Percentiles rank a stretch among this genome's conserved stretches.
Conservation (phyloP, 2,888 invertebrate species). For the Ptychoptera contaminata region DNA sequence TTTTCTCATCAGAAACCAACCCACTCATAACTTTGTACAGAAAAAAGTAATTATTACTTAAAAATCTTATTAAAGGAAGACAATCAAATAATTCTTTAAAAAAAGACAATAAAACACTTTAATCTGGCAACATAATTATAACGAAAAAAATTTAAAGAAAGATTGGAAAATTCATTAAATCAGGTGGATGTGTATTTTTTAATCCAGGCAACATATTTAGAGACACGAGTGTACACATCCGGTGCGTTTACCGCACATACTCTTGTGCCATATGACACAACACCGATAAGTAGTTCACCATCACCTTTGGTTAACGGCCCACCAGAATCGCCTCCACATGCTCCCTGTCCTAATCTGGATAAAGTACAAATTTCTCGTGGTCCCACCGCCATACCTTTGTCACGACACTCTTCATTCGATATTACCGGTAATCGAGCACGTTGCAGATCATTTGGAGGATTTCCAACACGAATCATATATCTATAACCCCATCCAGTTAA, state of each 20-base stretch:
- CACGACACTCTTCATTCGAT: constrained; percentile 19
- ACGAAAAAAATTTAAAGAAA: too few species aligned
- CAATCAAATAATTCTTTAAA: too few species aligned
- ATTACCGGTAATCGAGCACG: constrained; percentile 22
- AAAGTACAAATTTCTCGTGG: too few species aligned
- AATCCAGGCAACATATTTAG: constrained; percentile 23
- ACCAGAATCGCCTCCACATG: constrained; percentile 22
- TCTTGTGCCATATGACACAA: constrained; percentile 23
- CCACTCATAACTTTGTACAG: too few species aligned
- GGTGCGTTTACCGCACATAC: constrained; percentile 17
- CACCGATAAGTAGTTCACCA: constrained; percentile 19
- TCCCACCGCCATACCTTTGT: too few species aligned
- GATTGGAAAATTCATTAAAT: too few species aligned
- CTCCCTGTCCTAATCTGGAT: too few species aligned
- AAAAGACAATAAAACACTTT: too few species aligned
- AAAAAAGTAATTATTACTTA: too few species aligned
- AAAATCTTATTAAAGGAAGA: too few species aligned
- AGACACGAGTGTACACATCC: constrained; percentile 27
- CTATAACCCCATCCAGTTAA: constrained; percentile 25
- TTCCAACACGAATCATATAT: constrained; percentile 19
- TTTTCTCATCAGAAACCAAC: too few species aligned
- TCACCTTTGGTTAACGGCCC: constrained; percentile 23
- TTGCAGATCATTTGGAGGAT: constrained; percentile 20
- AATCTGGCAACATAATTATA: too few species aligned
- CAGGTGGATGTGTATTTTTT: constrained; percentile 10